These are phyloP conservation scores for Pteropus rufus DNA, from an alignment of 2,797 vertebrate genomes.

Conservation along the genomic window DNA sequence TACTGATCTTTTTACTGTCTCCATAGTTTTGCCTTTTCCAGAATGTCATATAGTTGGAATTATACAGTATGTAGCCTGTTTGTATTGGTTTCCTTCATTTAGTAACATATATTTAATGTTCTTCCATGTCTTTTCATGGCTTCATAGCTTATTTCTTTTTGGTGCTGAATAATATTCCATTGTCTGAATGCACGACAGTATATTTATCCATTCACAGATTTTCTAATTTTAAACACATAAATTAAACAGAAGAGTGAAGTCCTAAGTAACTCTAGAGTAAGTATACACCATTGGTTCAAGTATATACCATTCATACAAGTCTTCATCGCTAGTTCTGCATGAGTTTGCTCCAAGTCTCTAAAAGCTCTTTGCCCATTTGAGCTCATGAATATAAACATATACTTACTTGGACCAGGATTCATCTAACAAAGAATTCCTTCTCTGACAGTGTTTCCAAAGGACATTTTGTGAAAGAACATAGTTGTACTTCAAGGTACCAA, in stretches of 20 bases:
- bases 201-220: neutral
- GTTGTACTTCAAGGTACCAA: neutral
- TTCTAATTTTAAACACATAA: neutral
- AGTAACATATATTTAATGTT: neutral
- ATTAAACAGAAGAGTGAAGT: neutral
- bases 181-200: neutral
- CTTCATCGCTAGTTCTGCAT: neutral
- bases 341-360: neutral
- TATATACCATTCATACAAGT: neutral
- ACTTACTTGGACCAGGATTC: neutral
- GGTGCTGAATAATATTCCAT: neutral
- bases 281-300: neutral
- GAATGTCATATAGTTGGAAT: neutral
- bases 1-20: neutral
- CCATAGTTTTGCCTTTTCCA: neutral
- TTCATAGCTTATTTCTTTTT: neutral
- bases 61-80: neutral
- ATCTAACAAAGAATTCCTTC: neutral
- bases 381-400: neutral
- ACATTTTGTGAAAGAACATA: neutral
- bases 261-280: neutral
- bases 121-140: neutral
- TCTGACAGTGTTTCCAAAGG: neutral
- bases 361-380: neutral
- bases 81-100: neutral